Conservation (phyloP, 1,140 invertebrate genomes). For the Sinonovacula constricta region DNA sequence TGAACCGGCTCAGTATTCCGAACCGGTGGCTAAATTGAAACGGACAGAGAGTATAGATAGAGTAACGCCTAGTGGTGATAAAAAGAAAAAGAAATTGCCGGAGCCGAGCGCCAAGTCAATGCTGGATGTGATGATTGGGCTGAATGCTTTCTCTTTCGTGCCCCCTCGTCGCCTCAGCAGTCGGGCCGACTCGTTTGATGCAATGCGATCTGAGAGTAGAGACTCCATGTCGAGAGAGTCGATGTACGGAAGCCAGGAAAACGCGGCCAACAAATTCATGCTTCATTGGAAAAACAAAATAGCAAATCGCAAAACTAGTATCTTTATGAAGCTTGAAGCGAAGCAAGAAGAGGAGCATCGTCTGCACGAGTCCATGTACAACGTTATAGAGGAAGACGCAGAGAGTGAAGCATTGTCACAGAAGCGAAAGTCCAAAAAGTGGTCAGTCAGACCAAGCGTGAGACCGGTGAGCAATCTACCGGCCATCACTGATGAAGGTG, state of each 20-base stretch:
- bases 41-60: too few species aligned
- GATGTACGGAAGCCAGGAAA: constrained; percentile 25
- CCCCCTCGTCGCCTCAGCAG: background rate
- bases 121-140: constrained; percentile 43
- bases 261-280: constrained; percentile 37
- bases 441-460: too few species aligned
- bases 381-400: too few species aligned
- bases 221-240: constrained; percentile 30
- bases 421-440: too few species aligned
- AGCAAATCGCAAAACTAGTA: constrained; percentile 28
- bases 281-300: constrained; percentile 47
- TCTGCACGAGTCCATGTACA: too few species aligned
- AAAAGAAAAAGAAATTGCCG: background rate
- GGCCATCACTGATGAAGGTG: too few species aligned
- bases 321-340: constrained; percentile 30
- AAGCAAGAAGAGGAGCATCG: too few species aligned
- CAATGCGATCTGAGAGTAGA: constrained; percentile 21
- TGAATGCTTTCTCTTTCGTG: constrained; percentile 31
- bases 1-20: too few species aligned
- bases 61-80: too few species aligned
- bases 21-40: too few species aligned
- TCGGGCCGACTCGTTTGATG: background rate
- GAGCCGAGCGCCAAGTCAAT: constrained; percentile 27
- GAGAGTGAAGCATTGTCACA: too few species aligned
- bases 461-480: too few species aligned